Conservation (phyloP, 2,888 invertebrate species). For the Perizoma affinitatum region DNA sequence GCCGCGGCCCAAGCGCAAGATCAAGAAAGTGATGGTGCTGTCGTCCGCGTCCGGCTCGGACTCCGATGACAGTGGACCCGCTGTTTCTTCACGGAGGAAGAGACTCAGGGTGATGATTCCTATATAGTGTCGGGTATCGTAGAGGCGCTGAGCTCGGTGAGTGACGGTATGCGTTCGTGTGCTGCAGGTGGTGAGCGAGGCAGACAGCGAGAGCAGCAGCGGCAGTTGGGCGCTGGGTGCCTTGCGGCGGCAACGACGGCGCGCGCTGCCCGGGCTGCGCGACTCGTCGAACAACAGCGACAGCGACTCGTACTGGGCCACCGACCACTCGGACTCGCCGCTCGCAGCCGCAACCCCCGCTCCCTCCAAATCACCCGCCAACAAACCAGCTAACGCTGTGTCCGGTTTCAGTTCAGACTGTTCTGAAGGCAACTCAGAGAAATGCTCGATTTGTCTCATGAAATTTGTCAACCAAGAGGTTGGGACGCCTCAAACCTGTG, state of each 20-base stretch:
- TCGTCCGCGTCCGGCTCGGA: conserved; percentile 72
- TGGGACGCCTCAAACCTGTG: conserved; percentile 93
- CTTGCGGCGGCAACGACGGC: conserved; percentile 57
- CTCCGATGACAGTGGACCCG: conserved; percentile 72
- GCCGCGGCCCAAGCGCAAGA: conserved; percentile 65
- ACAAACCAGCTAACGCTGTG: conserved; percentile 39
- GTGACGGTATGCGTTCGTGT: conserved; percentile 25
- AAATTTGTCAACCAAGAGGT: conserved; percentile 90
- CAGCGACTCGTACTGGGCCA: conserved; percentile 63
- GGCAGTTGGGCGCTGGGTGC: conserved; percentile 63
- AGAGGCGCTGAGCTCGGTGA: not conserved
- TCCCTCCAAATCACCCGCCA: conserved; percentile 33
- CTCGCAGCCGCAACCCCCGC: conserved; percentile 22
- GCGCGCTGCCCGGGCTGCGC: conserved; percentile 60
- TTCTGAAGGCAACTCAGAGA: conserved; percentile 90
- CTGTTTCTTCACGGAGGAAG: conserved; percentile 69
- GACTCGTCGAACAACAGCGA: conserved; percentile 62
- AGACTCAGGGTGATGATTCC: conserved; percentile 69
- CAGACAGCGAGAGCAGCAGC: conserved; percentile 74
- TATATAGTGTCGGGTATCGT: not conserved
- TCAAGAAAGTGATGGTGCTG: conserved; percentile 64
- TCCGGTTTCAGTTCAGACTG: conserved; percentile 82
- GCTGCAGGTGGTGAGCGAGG: conserved; percentile 83
- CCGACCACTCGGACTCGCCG: conserved; percentile 50
- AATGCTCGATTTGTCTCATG: conserved; percentile 95